Conservation (phyloP, 2,797 vertebrate genomes). For the Potorous gilbertii region DNA sequence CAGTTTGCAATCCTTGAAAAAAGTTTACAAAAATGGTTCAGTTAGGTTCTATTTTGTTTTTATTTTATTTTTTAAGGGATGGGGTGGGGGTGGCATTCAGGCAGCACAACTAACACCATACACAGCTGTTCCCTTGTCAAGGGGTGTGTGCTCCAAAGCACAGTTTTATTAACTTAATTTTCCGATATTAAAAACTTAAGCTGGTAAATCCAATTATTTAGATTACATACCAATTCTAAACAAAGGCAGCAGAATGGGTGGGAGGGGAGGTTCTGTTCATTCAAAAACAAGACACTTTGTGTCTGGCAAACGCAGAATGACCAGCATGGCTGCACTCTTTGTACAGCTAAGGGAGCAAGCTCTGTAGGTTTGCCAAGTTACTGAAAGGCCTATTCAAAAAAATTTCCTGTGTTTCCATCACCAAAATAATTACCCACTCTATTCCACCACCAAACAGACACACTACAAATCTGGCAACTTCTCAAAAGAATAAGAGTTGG, state of each 20-base stretch:
- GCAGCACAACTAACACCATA: not conserved
- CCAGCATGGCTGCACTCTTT: constrained; percentile 46
- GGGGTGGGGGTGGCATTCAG: not conserved
- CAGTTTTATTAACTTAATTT: constrained; percentile 65
- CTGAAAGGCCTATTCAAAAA: constrained; percentile 78
- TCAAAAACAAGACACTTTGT: constrained; percentile 51
- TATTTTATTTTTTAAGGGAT: not conserved
- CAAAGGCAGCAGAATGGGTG: constrained; percentile 30
- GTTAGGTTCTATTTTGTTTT: not conserved
- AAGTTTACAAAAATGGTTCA: not conserved
- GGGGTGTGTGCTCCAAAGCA: constrained; percentile 34
- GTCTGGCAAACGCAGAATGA: constrained; percentile 59
- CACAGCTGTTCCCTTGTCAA: constrained; percentile 43
- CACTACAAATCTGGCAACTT: constrained; percentile 66
- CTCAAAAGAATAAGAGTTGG: constrained; percentile 55
- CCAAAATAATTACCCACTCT: constrained; percentile 77
- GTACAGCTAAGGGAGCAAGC: constrained; percentile 28
- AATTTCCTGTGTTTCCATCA: constrained; percentile 59
- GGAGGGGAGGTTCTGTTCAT: constrained; percentile 6
- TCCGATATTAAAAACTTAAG: constrained; percentile 73
- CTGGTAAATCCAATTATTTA: constrained; percentile 82
- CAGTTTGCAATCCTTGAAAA: constrained; percentile 23
- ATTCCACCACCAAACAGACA: constrained; percentile 63
- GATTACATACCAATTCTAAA: constrained; percentile 59
- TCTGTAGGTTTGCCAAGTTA: constrained; percentile 74